Evolutionary conservation across 2,797 vertebrate genomes (phyloP), one percentile per base, ranked within the genome.

Genomic region (Centroberyx gerrardi): DNA sequence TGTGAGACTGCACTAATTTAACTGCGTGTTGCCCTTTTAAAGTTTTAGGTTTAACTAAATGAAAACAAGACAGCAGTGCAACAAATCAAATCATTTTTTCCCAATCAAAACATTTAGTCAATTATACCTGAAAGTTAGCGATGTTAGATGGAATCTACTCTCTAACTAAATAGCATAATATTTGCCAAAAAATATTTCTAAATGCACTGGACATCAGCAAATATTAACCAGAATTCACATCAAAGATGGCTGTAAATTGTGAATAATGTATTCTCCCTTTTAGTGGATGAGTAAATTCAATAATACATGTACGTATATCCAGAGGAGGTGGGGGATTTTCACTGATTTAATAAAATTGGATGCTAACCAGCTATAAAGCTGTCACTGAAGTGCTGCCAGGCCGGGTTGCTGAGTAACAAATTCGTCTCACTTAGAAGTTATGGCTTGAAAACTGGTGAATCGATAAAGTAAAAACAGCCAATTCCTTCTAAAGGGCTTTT

Each of bases 111-210:
- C 27, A 53, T 28, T 44, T 40, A 63, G 38, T 68, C 28, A 54
- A 54, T 8, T 27, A 48, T 6, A 0, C 38, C 63, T 69, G 46
- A 62, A 74, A 10, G 17, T 62, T 69, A 61, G 42, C 73, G 15
- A 51, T 44, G 65, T 70, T 67, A 83, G 40, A 74, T 29, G 8
- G 71, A 15, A 17, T 59, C 77, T 76, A 64, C 64, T 68, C 31
- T 81, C 70, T 33, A 33, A 33, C 33, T 72, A 46, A 52, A 71
- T 53, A 67, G 62, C 33, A 33, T 28, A 72, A 59, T 5, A 38
- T 42, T 53, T 12, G 68, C 38, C 46, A 66, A 48, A 68, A 17
- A 49, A 13, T 4, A 13, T 14, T 33, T 68, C 46, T 60, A 52
- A 71, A 74, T 70, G 69, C 59, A 61, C 2, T 18, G 18, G 53